Evolutionary conservation across 2,888 invertebrate species (phyloP).

Genomic region (Caenorhabditis sp.): DNA sequence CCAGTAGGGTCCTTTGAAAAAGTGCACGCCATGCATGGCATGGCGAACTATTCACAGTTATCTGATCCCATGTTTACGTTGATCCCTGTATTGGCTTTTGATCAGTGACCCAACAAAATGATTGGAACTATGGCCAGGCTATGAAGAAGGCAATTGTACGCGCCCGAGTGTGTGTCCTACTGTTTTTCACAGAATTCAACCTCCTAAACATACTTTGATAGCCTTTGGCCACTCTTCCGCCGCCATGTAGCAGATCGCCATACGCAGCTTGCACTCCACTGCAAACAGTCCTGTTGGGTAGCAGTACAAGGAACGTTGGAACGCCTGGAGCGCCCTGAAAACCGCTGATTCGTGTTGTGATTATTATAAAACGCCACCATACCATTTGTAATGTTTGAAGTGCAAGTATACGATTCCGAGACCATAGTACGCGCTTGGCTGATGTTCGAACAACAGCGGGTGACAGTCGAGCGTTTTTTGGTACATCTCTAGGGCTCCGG

Average conservation of each 20-base stretch:
- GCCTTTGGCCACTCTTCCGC: conserved; percentile 92
- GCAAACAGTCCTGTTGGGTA: conserved; percentile 91
- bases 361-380: conserved; percentile 65
- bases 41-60: conserved; percentile 99
- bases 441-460: conserved; percentile 88
- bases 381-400: conserved; percentile 95
- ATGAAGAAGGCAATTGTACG: conserved; percentile 97
- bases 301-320: conserved; percentile 94
- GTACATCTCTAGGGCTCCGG: conserved; percentile 84
- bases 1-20: conserved; percentile 99
- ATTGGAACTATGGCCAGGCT: conserved; percentile 98
- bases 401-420: conserved; percentile 96
- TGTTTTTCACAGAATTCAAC: conserved; percentile 49
- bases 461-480: conserved; percentile 87
- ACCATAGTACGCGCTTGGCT: conserved; percentile 93
- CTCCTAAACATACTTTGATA: conserved; percentile 85
- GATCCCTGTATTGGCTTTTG: too few relatives aligned
- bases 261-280: conserved; percentile 95
- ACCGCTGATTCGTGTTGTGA: not conserved
- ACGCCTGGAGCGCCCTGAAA: conserved; percentile 92
- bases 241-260: conserved; percentile 97
- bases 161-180: conserved; percentile 95
- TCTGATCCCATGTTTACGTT: conserved; percentile 99
- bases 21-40: conserved; percentile 94
- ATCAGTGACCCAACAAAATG: conserved; percentile 93